Conservation (phyloP, 2,797 vertebrate genomes). For the Nannoperca obscura region DNA sequence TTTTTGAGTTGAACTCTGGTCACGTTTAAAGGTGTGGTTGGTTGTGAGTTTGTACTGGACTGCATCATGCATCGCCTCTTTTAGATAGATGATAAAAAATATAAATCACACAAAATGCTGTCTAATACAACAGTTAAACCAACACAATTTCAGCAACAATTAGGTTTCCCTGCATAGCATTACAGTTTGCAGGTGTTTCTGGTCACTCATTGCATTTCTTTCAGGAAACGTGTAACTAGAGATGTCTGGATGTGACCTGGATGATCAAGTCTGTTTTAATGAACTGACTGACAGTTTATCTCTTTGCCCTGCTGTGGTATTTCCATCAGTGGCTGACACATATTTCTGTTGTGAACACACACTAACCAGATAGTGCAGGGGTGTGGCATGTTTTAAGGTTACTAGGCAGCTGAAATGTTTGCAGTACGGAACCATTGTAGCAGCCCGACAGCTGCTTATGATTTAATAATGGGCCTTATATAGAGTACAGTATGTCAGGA, state of each 20-base stretch:
- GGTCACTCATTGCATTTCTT: background rate
- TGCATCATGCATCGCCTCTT: background rate
- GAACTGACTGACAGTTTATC: background rate
- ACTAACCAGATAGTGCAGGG: slow-evolving; percentile 9
- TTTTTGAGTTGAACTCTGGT: background rate
- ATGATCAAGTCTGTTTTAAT: background rate
- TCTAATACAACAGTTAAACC: background rate
- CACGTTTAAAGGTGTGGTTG: background rate
- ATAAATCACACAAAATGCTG: background rate
- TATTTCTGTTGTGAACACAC: background rate
- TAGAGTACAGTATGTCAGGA: slow-evolving; percentile 27
- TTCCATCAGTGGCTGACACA: background rate
- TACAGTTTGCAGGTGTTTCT: background rate
- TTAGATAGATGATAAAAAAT: background rate
- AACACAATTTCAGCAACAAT: background rate
- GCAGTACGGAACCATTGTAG: slow-evolving; percentile 6
- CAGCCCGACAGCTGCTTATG: slow-evolving; percentile 42
- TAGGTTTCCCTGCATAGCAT: background rate
- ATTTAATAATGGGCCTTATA: slow-evolving; percentile 41
- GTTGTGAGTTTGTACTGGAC: background rate
- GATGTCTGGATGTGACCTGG: background rate
- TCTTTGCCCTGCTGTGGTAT: background rate
- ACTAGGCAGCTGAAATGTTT: slow-evolving; percentile 15
- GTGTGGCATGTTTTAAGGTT: slow-evolving; percentile 14
- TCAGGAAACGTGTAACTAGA: background rate